Evolutionary conservation across 2,888 invertebrate genomes (phyloP).

Genomic region (Lasioglossum vierecki): DNA sequence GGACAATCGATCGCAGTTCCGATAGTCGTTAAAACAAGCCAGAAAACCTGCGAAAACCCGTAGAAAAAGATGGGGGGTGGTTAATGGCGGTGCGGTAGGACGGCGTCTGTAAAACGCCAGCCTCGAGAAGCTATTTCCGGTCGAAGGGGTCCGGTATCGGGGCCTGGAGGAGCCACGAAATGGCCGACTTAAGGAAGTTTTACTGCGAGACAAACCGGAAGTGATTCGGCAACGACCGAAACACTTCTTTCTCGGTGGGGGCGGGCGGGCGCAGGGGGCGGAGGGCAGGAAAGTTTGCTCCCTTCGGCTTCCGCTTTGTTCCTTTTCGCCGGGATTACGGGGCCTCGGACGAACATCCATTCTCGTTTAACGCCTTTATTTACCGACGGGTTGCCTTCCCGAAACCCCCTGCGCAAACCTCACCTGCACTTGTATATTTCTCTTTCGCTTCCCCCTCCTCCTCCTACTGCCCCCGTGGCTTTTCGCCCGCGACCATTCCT

Average conservation of each 20-base stretch:
- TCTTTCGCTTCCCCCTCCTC: neutral
- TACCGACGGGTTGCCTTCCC: conserved; percentile 70
- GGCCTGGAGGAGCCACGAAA: conserved; percentile 64
- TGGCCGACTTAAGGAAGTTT: conserved; percentile 80
- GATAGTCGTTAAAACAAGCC: neutral
- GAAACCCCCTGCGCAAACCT: conserved; percentile 21
- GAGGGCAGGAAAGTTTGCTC: conserved; percentile 60
- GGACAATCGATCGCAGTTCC: neutral
- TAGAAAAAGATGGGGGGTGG: neutral
- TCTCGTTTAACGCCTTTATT: conserved; percentile 82
- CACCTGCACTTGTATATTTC: conserved; percentile 47
- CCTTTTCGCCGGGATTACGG: conserved; percentile 73
- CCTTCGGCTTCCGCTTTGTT: conserved; percentile 62
- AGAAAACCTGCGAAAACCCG: neutral
- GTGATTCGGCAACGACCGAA: conserved; percentile 77
- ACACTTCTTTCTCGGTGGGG: conserved; percentile 56
- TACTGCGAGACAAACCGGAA: conserved; percentile 81
- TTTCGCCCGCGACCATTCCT: neutral
- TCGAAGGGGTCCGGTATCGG: conserved; percentile 72
- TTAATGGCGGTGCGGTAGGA: neutral
- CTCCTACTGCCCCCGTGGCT: conserved; percentile 28
- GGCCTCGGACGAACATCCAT: conserved; percentile 79
- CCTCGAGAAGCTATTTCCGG: conserved; percentile 68
- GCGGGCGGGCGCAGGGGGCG: conserved; percentile 29
- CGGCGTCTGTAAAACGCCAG: conserved; percentile 46